Percentiles rank a stretch among this genome's conserved stretches.
phyloP scores from a whole-genome alignment of 2,113 vertebrate species.

The Stegostoma tigrinum region DNA sequence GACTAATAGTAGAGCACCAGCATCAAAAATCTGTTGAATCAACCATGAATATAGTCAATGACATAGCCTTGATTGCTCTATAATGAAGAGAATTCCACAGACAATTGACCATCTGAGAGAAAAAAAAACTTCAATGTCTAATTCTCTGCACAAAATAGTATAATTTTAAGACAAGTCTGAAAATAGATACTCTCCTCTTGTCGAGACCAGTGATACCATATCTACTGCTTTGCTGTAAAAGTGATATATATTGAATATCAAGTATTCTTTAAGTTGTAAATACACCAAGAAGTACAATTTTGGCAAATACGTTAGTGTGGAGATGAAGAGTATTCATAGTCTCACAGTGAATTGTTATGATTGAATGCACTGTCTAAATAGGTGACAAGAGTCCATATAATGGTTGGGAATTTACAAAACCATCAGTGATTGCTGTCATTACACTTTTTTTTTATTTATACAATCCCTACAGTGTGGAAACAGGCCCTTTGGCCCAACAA shows the following conservation, averaged over 20 bases:
- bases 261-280: not conserved
- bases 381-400: not conserved
- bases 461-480: too few relatives aligned
- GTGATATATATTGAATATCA: not conserved
- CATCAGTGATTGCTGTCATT: not conserved
- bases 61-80: too few relatives aligned
- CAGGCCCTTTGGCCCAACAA: too few relatives aligned
- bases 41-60: too few relatives aligned
- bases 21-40: too few relatives aligned
- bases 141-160: not conserved
- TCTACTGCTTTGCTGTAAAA: not conserved
- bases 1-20: too few relatives aligned
- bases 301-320: too few relatives aligned
- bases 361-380: not conserved
- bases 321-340: too few relatives aligned
- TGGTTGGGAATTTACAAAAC: not conserved
- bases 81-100: too few relatives aligned
- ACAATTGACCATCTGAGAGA: not conserved
- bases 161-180: not conserved
- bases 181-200: not conserved
- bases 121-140: not conserved
- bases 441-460: not conserved
- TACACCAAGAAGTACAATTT: too few relatives aligned
- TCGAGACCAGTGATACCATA: not conserved
- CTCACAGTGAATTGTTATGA: not conserved